Evolutionary conservation across 2,797 vertebrate genomes (phyloP).

Genomic region (Crypturellus tataupa): DNA sequence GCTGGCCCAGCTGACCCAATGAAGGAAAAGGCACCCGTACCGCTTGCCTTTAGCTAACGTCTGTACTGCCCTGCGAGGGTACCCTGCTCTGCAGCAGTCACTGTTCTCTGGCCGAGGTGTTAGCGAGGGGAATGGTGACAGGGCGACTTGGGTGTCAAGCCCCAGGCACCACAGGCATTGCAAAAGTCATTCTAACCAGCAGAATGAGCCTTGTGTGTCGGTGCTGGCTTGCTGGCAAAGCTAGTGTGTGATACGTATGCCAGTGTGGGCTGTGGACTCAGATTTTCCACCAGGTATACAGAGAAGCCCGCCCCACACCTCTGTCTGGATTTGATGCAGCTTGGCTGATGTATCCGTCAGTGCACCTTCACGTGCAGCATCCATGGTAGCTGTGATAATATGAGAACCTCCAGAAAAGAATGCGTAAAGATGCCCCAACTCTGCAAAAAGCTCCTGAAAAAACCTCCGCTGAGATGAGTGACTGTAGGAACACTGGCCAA

Average conservation of each 20-base stretch:
- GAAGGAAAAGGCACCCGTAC: accelerated
- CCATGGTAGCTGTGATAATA: accelerated
- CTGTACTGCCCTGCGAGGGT: accelerated
- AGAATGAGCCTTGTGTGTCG: accelerated
- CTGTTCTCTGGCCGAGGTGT: neutral
- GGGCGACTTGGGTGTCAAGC: neutral
- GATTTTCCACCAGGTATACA: neutral
- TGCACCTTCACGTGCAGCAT: neutral
- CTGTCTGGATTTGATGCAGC: neutral
- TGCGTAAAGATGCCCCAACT: neutral
- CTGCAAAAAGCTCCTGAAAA: neutral
- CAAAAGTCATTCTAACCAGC: neutral
- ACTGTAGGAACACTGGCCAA: neutral
- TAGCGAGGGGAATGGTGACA: neutral
- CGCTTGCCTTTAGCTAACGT: neutral
- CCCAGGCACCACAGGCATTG: neutral
- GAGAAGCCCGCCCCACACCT: too few relatives aligned
- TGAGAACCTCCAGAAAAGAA: neutral
- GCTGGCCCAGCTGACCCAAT: accelerated
- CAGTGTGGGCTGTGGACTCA: neutral
- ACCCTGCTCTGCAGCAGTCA: accelerated
- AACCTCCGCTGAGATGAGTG: neutral
- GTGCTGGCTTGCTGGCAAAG: neutral
- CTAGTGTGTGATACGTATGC: accelerated
- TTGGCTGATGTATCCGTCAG: neutral